A percentile compares a stretch with the other conserved stretches of the same genome.
Conservation (phyloP, 2,888 invertebrate genomes). For the Arge pagana region DNA sequence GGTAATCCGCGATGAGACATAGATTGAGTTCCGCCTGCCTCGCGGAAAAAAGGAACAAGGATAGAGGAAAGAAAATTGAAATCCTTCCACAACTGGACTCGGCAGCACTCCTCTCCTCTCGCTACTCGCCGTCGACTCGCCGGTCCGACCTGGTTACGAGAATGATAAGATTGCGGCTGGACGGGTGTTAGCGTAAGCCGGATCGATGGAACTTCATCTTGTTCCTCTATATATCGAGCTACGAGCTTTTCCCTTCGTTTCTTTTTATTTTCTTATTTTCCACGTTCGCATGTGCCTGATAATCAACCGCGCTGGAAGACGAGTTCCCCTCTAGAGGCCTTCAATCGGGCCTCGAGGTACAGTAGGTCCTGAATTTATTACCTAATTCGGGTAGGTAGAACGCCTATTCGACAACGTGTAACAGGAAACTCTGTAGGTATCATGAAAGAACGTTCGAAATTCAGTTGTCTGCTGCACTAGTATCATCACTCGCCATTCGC, state of each 20-base stretch:
- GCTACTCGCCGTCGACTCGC: slow-evolving; percentile 5
- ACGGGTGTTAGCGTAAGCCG: slow-evolving; percentile 54
- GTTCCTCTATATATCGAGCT: background rate
- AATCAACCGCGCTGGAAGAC: too few species aligned
- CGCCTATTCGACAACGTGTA: too few species aligned
- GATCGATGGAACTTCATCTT: slow-evolving; percentile 11
- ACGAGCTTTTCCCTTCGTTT: slow-evolving; percentile 23
- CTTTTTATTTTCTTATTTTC: slow-evolving; percentile 13
- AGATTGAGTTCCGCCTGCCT: slow-evolving; percentile 49
- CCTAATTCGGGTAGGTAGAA: too few species aligned
- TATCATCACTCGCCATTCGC: too few species aligned
- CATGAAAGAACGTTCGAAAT: background rate
- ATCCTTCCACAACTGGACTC: slow-evolving; percentile 41
- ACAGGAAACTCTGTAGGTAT: too few species aligned
- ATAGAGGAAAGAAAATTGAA: slow-evolving; percentile 53
- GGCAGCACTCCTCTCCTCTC: too few species aligned
- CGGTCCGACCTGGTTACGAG: slow-evolving; percentile 32
- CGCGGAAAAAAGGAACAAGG: slow-evolving; percentile 28
- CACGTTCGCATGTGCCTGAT: background rate
- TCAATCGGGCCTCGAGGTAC: too few species aligned
- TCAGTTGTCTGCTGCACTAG: background rate
- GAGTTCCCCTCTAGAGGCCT: too few species aligned
- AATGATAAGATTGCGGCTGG: slow-evolving; percentile 51
- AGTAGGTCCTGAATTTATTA: too few species aligned
- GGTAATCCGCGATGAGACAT: slow-evolving; percentile 57